phyloP scores from a whole-genome alignment of 35 echinoderm and acorn worm genomes.

The Heliocidaris tuberculata region DNA sequence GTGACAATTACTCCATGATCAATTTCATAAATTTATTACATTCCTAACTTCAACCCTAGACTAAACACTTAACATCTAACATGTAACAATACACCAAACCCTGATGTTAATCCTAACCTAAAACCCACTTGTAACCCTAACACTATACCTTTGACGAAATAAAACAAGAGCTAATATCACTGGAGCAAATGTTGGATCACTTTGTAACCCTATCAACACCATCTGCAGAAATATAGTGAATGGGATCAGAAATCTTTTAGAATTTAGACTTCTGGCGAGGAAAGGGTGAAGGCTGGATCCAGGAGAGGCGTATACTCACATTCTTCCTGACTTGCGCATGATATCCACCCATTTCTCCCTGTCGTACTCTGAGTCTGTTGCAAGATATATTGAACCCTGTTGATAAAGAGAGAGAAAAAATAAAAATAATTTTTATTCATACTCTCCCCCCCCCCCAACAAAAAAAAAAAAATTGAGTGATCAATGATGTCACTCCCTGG shows the following conservation, averaged over 20 bases:
- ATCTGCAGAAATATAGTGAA: neutral
- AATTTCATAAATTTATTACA: too few species aligned
- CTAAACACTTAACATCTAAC: too few species aligned
- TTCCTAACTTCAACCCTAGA: too few species aligned
- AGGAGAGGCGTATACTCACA: slow-evolving; percentile 72
- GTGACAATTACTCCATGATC: too few species aligned
- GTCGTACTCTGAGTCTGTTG: slow-evolving; percentile 88
- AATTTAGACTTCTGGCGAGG: neutral
- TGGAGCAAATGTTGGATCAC: neutral
- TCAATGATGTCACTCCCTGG: too few species aligned
- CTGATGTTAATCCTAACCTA: too few species aligned
- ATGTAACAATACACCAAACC: too few species aligned
- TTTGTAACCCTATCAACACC: neutral
- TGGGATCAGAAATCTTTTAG: neutral
- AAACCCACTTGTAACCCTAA: too few species aligned
- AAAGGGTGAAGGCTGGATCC: neutral
- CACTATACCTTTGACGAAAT: too few species aligned
- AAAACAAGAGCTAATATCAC: too few species aligned
- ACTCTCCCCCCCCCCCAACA: too few species aligned
- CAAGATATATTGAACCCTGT: slow-evolving; percentile 81
- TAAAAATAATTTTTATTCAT: slow-evolving; percentile 29
- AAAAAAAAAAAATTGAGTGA: too few species aligned
- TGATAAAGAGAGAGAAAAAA: slow-evolving; percentile 44
- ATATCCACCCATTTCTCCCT: slow-evolving; percentile 96
- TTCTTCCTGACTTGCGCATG: slow-evolving; percentile 84